A percentile compares a stretch with the other conserved stretches of the same genome.
phyloP scores from a whole-genome alignment of 2,888 invertebrate genomes.

The Aphidius colemani region DNA sequence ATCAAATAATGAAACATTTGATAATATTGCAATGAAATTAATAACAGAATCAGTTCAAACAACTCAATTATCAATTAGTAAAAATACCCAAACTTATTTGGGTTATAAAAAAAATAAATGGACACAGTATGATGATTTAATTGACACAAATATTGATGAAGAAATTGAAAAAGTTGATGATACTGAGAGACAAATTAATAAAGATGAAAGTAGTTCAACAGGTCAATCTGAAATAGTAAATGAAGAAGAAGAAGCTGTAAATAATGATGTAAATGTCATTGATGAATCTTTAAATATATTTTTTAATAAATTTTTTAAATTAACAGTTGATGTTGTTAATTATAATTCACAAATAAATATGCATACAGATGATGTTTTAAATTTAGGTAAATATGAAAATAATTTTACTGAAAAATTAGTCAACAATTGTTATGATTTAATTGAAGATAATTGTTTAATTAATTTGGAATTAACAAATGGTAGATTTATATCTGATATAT shows the following conservation, averaged over 20 bases:
- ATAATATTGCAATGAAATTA: slow-evolving; percentile 65
- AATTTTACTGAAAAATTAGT: slow-evolving; percentile 1
- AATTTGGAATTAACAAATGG: slow-evolving; percentile 41
- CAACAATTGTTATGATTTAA: slow-evolving; percentile 30
- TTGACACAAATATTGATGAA: slow-evolving; percentile 7
- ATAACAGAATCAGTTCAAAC: slow-evolving; percentile 66
- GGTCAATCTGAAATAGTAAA: slow-evolving; percentile 7
- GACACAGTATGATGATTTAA: slow-evolving; percentile 51
- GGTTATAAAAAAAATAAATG: slow-evolving; percentile 53
- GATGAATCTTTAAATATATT: slow-evolving; percentile 36
- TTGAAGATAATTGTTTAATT: slow-evolving; percentile 44
- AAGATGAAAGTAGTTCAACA: slow-evolving; percentile 24
- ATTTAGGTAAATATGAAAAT: slow-evolving; percentile 17
- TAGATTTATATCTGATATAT: slow-evolving; percentile 46
- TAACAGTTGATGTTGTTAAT: slow-evolving; percentile 41
- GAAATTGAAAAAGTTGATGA: slow-evolving; percentile 16
- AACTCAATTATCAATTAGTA: slow-evolving; percentile 58
- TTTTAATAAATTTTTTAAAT: slow-evolving; percentile 33
- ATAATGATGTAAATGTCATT: neutral
- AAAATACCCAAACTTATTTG: slow-evolving; percentile 51
- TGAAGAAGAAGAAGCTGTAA: neutral
- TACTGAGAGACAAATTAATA: neutral
- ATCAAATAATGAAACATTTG: slow-evolving; percentile 62
- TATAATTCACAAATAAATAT: slow-evolving; percentile 51
- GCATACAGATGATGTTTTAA: slow-evolving; percentile 47